Base-by-base conservation (phyloP, 37 sponge, comb jelly and placozoan species). In the Lycopodina hypogea region DNA sequence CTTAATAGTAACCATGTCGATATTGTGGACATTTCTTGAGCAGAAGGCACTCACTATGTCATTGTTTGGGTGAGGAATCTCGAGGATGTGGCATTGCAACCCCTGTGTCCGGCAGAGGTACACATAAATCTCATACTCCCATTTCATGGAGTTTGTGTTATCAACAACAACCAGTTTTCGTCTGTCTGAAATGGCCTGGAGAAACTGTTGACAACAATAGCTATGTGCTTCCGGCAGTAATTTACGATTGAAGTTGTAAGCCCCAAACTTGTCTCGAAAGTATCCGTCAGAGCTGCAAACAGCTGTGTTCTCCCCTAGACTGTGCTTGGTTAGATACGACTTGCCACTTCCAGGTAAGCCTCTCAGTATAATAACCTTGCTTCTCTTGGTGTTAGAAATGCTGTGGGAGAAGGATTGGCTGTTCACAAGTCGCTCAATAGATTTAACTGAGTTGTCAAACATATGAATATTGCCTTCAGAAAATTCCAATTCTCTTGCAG, bases 311-410 rank as follows among this genome's bases (percentile, higher is more conserved):
- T 76, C 24, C 42, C 86, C 93, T 21, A 82, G 59, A 53, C 87
- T 81, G 67, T 79, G 42, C 35, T 68, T 28, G 15, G 81, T 78
- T 28, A 93, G 69, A 55, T 64, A 77, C 15, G 94, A 95, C 78
- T 95, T 95, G 9, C 96, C 96, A 58, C 80, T 79, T 3, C 96
- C 96, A 28, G 96, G 96, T 9, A 95, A 72, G 19, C 96, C 96
- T 42, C 96, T 60, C 56, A 95, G n/a, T n/a, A 91, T 81, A 22
- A 94, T 76, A 0, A 94, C 91, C 60, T 21, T 56, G 29, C 19
- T 72, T 62, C 2, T 21, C 34, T 45, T 23, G 26, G 23, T 3
- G 41, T 36, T 35, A 58, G 39, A 28, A 19, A 73, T 29, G 8
- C 15, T 22, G 21, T 19, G 4, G 9, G n/a, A 53, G 24, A 29